These are phyloP conservation scores for Eurosta solidaginis DNA, from an alignment of 1,140 invertebrate species.

Conservation along the genomic window DNA sequence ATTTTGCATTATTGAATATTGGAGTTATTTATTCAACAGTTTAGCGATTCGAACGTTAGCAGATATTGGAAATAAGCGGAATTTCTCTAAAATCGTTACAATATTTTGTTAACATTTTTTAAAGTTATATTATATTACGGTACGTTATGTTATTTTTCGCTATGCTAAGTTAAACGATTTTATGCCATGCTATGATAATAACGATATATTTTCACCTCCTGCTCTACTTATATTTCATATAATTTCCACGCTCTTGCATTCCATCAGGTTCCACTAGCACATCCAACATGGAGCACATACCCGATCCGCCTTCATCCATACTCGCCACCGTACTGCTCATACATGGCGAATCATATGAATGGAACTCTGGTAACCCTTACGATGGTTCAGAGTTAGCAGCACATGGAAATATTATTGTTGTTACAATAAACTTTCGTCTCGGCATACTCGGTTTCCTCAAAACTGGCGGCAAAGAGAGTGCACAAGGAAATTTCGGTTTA, in stretches of 20 bases:
- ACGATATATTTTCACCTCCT: not conserved
- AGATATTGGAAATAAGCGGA: too few species aligned
- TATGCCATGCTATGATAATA: too few species aligned
- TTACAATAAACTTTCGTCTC: constrained; percentile 96
- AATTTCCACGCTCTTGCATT: not conserved
- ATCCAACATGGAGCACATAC: constrained; percentile 17
- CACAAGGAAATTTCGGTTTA: constrained; percentile 92
- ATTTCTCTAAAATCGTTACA: too few species aligned
- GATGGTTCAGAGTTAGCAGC: constrained; percentile 90
- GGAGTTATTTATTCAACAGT: too few species aligned
- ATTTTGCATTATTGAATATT: too few species aligned
- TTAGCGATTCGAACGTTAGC: too few species aligned
- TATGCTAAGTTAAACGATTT: too few species aligned
- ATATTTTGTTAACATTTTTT: too few species aligned
- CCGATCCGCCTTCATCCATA: constrained; percentile 35
- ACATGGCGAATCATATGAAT: constrained; percentile 93
- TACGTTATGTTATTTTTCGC: too few species aligned
- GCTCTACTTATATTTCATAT: not conserved
- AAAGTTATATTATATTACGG: too few species aligned
- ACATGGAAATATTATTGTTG: constrained; percentile 89
- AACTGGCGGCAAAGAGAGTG: constrained; percentile 80
- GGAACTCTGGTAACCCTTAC: constrained; percentile 92
- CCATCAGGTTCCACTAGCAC: constrained; percentile 6
- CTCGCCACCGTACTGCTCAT: constrained; percentile 84
- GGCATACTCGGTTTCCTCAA: constrained; percentile 95